Conservation (phyloP, 2,888 invertebrate genomes). For the Clitarchus hookeri region DNA sequence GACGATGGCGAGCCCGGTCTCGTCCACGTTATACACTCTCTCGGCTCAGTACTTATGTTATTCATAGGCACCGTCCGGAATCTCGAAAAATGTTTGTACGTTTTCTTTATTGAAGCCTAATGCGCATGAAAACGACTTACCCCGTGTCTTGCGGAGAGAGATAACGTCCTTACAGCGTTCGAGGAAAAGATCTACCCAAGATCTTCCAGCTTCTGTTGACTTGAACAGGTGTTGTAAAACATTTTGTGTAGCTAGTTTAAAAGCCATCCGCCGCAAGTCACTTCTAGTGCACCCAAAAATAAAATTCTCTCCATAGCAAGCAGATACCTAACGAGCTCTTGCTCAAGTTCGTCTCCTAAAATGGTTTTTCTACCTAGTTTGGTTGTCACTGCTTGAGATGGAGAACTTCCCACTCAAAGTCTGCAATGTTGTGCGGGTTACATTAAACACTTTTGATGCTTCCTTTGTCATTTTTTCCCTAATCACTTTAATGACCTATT, state of each 20-base stretch:
- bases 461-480: neutral
- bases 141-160: too few species aligned
- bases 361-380: slow-evolving; percentile 24
- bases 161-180: too few species aligned
- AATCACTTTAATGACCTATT: neutral
- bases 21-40: too few species aligned
- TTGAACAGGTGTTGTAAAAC: neutral
- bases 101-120: too few species aligned
- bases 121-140: too few species aligned
- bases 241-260: neutral
- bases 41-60: slow-evolving; percentile 22
- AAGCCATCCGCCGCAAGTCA: slow-evolving; percentile 18
- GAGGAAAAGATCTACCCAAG: too few species aligned
- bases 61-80: neutral
- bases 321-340: neutral
- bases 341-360: too few species aligned
- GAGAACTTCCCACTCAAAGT: neutral
- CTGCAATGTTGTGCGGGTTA: slow-evolving; percentile 10
- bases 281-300: neutral
- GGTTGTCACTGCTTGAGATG: neutral
- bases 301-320: neutral
- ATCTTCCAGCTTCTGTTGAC: too few species aligned
- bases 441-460: neutral
- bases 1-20: slow-evolving; percentile 28
- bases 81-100: slow-evolving; percentile 26